A percentile compares a stretch with the other conserved stretches of the same genome.
Evolutionary conservation across 2,797 vertebrate species (phyloP).

Genomic region (Carcharodon carcharias): DNA sequence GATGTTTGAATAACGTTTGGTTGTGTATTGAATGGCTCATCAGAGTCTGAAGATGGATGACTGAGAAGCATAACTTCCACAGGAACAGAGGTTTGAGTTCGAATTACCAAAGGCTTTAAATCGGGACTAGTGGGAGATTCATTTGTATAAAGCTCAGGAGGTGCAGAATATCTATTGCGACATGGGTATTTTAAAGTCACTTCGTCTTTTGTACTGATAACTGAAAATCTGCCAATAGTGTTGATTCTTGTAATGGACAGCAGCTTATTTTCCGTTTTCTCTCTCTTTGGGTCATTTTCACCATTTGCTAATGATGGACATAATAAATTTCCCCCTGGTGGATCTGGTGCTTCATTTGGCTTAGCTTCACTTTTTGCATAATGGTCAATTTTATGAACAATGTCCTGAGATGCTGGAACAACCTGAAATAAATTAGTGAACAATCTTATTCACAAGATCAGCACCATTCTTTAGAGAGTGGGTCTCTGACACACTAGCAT

Average conservation of each 20-base stretch:
- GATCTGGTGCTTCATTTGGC: slow-evolving; percentile 3
- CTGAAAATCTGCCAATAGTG: slow-evolving; percentile 87
- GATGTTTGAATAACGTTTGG: slow-evolving; percentile 43
- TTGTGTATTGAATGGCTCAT: slow-evolving; percentile 65
- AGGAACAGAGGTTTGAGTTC: slow-evolving; percentile 67
- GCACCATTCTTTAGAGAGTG: neutral
- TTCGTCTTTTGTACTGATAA: slow-evolving; percentile 77
- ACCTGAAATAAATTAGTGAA: slow-evolving; percentile 30
- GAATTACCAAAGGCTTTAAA: slow-evolving; percentile 59
- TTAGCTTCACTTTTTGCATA: neutral
- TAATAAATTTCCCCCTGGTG: neutral
- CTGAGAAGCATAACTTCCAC: slow-evolving; percentile 66
- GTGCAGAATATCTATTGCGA: slow-evolving; percentile 81
- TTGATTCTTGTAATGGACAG: slow-evolving; percentile 52
- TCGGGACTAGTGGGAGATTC: slow-evolving; percentile 70
- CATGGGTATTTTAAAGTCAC: slow-evolving; percentile 60
- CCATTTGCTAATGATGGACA: neutral
- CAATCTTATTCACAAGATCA: neutral
- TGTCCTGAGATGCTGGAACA: slow-evolving; percentile 22
- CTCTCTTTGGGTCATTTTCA: neutral
- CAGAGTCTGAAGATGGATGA: slow-evolving; percentile 76
- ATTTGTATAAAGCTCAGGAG: slow-evolving; percentile 85
- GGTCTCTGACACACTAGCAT: neutral
- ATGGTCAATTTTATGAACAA: slow-evolving; percentile 9
- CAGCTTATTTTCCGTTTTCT: neutral